Percentiles rank a stretch among this genome's conserved stretches.
These are phyloP conservation scores for Poecilia velifera DNA, from an alignment of 2,797 vertebrate species.

Conservation along the genomic window DNA sequence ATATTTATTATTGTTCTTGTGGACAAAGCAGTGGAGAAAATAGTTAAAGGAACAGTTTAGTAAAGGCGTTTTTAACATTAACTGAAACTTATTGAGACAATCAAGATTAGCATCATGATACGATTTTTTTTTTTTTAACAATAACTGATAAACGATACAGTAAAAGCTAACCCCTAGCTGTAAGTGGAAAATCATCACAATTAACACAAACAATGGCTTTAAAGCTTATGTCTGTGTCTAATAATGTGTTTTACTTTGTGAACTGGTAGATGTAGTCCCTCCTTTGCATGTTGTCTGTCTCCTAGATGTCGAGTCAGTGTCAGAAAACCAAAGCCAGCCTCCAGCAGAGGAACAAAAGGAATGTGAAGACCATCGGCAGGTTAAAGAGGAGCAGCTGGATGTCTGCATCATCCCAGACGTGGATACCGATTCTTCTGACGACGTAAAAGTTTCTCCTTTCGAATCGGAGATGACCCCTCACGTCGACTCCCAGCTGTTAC, in stretches of 20 bases:
- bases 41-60: too few relatives aligned
- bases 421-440: slow-evolving; percentile 2
- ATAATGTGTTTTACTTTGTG: background rate
- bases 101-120: too few relatives aligned
- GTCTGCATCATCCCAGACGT: slow-evolving; percentile 8
- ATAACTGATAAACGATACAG: too few relatives aligned
- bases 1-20: too few relatives aligned
- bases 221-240: background rate
- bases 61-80: too few relatives aligned
- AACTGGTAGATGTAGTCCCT: background rate
- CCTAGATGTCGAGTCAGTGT: background rate
- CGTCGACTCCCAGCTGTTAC: background rate
- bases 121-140: too few relatives aligned
- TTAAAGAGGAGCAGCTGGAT: slow-evolving; percentile 51
- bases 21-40: too few relatives aligned
- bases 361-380: background rate
- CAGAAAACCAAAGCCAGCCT: background rate
- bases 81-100: too few relatives aligned
- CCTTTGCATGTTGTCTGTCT: background rate
- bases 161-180: background rate
- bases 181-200: background rate
- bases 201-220: background rate
- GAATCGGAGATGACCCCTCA: slow-evolving; percentile 8
- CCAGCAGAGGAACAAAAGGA: slow-evolving; percentile 8
- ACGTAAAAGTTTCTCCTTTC: background rate